Evolutionary conservation across 1,140 invertebrate genomes (phyloP), one percentile per base, ranked within the genome.

Genomic region (Camponotus pennsylvanicus): DNA sequence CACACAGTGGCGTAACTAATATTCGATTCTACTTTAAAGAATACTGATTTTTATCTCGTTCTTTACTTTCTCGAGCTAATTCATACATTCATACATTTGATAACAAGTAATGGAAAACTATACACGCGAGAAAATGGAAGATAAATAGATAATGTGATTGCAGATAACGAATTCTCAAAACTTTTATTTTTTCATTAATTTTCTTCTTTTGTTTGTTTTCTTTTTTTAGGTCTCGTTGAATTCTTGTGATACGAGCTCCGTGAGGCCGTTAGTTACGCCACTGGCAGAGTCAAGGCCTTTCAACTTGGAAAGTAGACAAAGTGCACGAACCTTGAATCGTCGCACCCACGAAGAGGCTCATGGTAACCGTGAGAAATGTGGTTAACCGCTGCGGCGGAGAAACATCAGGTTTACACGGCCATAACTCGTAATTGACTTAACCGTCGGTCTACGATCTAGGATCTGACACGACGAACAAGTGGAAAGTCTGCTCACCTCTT

Each of bases 311-410:
- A 84, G 52, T 45, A 55, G 71, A 89, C 42, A 61, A 52, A 76
- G 21, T 75, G 73, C 88, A 96, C 97, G 97, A 96, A 99, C 98
- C 97, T 95, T 98, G 96, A 93, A 99, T 99, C 75, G 98, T 98
- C 87, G 98, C 97, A 92, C 98, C 98, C 87, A 99, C 98, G 94
- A 98, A 98, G 57, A 99, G 96, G 93, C 98, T 98, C 86, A 99
- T 96, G 69, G 98, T 98, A 61, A 99, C 98, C 88, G 98, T 98
- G 67, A 97, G 97, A 95, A 99, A 99, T 84, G 98, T 99, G 89
- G 98, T 97, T 92, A 99, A 97, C 96, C 97, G 97, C 98, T 98
- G 97, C 83, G 97, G 97, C 49, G 5, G 21, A 5, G 75, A 69
- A 45, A 85, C 34, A 64, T 21, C 40, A 18, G 42, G 40, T 67